Base-by-base conservation (phyloP, 2,113 vertebrate species). In the Pseudorasbora parva region DNA sequence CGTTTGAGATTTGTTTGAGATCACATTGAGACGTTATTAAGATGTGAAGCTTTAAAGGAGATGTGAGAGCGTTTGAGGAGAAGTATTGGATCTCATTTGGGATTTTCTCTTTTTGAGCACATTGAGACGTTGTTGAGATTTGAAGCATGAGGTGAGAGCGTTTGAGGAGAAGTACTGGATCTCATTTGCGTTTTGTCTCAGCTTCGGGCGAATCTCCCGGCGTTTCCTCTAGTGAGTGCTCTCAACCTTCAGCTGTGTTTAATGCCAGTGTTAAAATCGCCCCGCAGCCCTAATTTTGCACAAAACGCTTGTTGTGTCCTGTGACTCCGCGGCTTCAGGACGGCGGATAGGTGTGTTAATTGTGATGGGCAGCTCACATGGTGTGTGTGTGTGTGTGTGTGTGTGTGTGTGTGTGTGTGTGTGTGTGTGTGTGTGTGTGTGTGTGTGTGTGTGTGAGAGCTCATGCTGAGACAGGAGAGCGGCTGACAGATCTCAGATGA, bases 401-500 rank as follows among this genome's bases (percentile, higher is more conserved):
- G n/a, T n/a, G n/a, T n/a, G n/a, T n/a, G n/a, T n/a, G n/a, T n/a
- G n/a, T n/a, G n/a, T n/a, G n/a, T n/a, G n/a, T n/a, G n/a, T n/a
- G n/a, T n/a, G n/a, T n/a, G n/a, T n/a, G n/a, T n/a, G n/a, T n/a
- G n/a, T n/a, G n/a, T n/a, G n/a, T n/a, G n/a, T n/a, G n/a, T n/a
- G n/a, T n/a, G n/a, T n/a, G n/a, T n/a, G 30, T 59, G 75, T 43
- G 56, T 21, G 6, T n/a, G 23, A 2, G 30, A 33, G 51, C 21
- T 3, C 33, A 60, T 62, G 81, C 37, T 33, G 71, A 51, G 51
- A 74, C 68, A 30, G 69, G 33, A 74, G 68, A 45, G 56, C 23
- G 14, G 14, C 45, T 54, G 80, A 73, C 66, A 71, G 47, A 82
- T 54, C 47, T n/a, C 30, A 69, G 66, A 43, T 59, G 81, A 73